phyloP scores from a whole-genome alignment of 2,113 vertebrate genomes.

The Sapayoa aenigma region DNA sequence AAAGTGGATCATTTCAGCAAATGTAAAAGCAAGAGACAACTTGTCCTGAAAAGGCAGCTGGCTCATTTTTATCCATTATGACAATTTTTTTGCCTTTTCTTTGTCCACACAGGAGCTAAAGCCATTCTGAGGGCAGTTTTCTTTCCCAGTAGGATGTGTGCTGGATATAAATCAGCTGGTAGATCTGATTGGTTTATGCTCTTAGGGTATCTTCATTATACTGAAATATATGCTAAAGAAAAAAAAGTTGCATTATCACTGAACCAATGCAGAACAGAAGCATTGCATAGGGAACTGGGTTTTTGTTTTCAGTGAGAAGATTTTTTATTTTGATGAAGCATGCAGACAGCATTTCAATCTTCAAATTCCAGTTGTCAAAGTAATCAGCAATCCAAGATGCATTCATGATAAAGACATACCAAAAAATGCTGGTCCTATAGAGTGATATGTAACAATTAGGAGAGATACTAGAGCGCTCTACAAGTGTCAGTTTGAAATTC shows the following conservation, averaged over 20 bases:
- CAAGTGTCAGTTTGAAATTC: background rate
- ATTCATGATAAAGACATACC: background rate
- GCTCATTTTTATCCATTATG: background rate
- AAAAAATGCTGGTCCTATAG: background rate
- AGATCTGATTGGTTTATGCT: background rate
- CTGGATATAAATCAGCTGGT: background rate
- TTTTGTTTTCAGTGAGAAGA: background rate
- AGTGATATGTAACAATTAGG: background rate
- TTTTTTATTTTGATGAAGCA: background rate
- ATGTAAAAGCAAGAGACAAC: background rate
- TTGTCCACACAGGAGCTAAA: background rate
- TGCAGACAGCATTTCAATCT: constrained; percentile 1
- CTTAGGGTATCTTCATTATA: background rate
- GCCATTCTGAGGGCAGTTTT: background rate
- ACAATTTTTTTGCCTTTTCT: background rate
- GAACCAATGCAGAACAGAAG: background rate
- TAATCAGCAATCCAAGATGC: constrained; percentile 11
- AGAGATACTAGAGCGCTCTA: background rate
- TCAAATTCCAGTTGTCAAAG: background rate
- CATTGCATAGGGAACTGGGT: background rate
- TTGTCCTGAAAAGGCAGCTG: background rate
- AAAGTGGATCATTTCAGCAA: background rate
- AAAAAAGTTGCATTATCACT: background rate
- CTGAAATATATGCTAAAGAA: background rate
- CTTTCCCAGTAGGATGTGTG: background rate